A percentile compares a stretch with the other conserved stretches of the same genome.
Evolutionary conservation across 2,888 invertebrate genomes (phyloP).

Genomic region (Thymelicus sylvestris): DNA sequence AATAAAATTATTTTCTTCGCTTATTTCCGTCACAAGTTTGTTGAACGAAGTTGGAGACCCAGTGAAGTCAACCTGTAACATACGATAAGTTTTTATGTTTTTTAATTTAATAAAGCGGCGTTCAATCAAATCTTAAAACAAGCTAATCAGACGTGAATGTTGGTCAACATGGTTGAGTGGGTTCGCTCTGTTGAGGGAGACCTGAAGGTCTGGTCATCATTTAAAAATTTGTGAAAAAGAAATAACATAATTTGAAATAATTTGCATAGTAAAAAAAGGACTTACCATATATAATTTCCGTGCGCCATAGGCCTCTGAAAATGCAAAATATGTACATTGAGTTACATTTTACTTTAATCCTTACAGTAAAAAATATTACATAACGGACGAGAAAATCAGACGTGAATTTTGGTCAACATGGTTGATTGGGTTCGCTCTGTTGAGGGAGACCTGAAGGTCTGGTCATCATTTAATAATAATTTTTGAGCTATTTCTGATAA

Average conservation of each 20-base stretch:
- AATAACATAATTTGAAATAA: too few species aligned
- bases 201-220: conserved; percentile 78
- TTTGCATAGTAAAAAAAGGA: too few species aligned
- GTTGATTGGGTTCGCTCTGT: conserved; percentile 69
- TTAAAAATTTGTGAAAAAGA: conserved; percentile 26
- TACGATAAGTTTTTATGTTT: too few species aligned
- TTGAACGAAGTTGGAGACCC: too few species aligned
- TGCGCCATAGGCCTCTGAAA: background rate
- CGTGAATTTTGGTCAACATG: conserved; percentile 65
- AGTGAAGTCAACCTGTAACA: too few species aligned
- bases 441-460: conserved; percentile 81
- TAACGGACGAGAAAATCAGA: conserved; percentile 51
- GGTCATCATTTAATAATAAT: conserved; percentile 60
- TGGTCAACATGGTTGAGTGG: conserved; percentile 69
- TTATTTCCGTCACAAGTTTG: too few species aligned
- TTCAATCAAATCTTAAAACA: background rate
- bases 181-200: conserved; percentile 79
- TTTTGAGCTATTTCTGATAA: too few species aligned
- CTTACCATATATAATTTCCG: too few species aligned
- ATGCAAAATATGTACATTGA: background rate
- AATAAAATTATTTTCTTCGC: too few species aligned
- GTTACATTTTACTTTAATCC: background rate
- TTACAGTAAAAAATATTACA: too few species aligned
- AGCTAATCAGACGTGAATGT: conserved; percentile 57
- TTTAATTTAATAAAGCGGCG: too few species aligned